Base-by-base conservation (phyloP, 2,113 vertebrate genomes). In the Oophaga pumilio region DNA sequence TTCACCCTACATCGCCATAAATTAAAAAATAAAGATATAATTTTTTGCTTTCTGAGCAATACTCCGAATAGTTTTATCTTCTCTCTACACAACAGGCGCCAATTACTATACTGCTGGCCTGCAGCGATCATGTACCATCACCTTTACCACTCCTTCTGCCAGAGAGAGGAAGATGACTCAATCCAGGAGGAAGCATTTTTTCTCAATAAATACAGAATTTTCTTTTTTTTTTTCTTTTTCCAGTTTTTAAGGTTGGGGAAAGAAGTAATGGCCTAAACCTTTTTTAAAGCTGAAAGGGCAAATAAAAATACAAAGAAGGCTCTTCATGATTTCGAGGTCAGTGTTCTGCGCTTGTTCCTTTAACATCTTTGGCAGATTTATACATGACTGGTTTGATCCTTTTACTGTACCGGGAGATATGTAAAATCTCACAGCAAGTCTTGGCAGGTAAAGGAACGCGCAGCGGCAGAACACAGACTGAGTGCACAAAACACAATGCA, bases 401-500 rank as follows among this genome's bases (percentile, higher is more conserved):
- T 74, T 83, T 69, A 76, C 86, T 82, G 79, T 88, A 76, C 79
- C 33, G 68, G 76, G 62, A 82, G 33, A 71, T 83, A 88, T 88
- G 76, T 76, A 88, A 88, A 87, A 83, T 82, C 69, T 64, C 69
- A 26, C 86, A 76, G 79, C 86, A 88, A 88, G 86, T 66, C 86
- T 88, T 88, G 86, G 86, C 86, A 82, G 79, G 78, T 87, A 87
- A 87, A 87, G 84, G 28, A 87, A 73, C 64, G 60, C 56, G 68
- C 53, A 50, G 68, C 68, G 82, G 78, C 76, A 88, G 68, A 76
- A 76, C 86, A 80, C 84, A 76, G 84, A 85, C 52, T 60, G 74
- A 60, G 26, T 24, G 60, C 85, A 52, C 17, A 52, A 69, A 82
- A 86, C n/a, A 83, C 86, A 88, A 88, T 81, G 57, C 68, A 76